These are phyloP conservation scores for Drosophila lacteicornis DNA, from an alignment of 1,140 invertebrate genomes.

Conservation along the genomic window DNA sequence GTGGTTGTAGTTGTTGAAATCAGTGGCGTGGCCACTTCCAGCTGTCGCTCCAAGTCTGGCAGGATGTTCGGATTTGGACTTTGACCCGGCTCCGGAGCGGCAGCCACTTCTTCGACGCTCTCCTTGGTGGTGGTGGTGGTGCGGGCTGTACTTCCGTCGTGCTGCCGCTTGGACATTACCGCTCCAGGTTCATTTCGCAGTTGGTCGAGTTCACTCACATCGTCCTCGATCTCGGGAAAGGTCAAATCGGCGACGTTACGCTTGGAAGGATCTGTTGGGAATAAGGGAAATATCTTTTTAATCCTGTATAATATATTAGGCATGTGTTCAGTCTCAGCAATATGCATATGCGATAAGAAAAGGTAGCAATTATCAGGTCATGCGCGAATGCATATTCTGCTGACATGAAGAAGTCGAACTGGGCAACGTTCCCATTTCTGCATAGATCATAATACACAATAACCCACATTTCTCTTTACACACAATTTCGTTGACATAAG, in stretches of 20 bases:
- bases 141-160: slow-evolving; percentile 63
- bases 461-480: too few relatives aligned
- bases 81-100: slow-evolving; percentile 31
- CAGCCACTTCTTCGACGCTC: slow-evolving; percentile 62
- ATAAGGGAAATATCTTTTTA: not conserved
- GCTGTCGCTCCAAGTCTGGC: slow-evolving; percentile 72
- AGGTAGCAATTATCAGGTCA: too few relatives aligned
- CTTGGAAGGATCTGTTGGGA: slow-evolving; percentile 50
- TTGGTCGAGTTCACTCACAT: slow-evolving; percentile 78
- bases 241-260: slow-evolving; percentile 38
- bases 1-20: slow-evolving; percentile 74
- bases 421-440: too few relatives aligned
- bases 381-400: too few relatives aligned
- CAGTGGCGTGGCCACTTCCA: slow-evolving; percentile 73
- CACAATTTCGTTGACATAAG: too few relatives aligned
- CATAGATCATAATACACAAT: too few relatives aligned
- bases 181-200: slow-evolving; percentile 49
- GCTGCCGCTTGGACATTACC: slow-evolving; percentile 50
- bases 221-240: slow-evolving; percentile 73
- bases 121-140: slow-evolving; percentile 73
- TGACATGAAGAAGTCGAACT: too few relatives aligned
- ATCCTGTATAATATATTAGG: too few relatives aligned
- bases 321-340: too few relatives aligned
- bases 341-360: too few relatives aligned
- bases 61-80: slow-evolving; percentile 34